Percentiles rank a stretch among this genome's conserved stretches.
phyloP scores from a whole-genome alignment of 2,113 vertebrate genomes.

The Antigone vipio region DNA sequence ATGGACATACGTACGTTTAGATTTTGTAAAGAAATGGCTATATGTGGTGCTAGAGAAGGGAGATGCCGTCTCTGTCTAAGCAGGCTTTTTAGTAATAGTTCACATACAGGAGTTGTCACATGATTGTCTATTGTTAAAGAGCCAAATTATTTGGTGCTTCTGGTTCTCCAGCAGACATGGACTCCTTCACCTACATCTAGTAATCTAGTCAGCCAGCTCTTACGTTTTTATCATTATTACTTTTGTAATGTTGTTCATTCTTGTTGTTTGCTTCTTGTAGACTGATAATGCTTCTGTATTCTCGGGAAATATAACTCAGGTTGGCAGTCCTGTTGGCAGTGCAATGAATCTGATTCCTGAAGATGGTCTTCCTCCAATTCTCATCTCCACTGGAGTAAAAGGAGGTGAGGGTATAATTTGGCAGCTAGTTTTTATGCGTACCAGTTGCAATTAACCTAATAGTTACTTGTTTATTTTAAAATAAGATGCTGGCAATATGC shows the following conservation, averaged over 20 bases:
- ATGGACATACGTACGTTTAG: neutral
- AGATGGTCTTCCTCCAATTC: constrained; percentile 98
- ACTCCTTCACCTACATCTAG: neutral
- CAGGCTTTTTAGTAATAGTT: neutral
- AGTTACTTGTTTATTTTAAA: constrained; percentile 1
- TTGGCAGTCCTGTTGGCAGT: constrained; percentile 93
- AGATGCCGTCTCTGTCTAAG: neutral
- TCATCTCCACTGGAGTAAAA: constrained; percentile 98
- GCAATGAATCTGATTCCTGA: constrained; percentile 96
- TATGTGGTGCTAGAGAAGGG: neutral
- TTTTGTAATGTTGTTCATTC: neutral
- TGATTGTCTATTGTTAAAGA: neutral
- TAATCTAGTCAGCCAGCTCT: neutral
- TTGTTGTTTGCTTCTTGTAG: constrained; percentile 70
- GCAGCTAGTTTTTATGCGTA: neutral
- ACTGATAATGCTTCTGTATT: constrained; percentile 73
- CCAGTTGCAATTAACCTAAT: neutral
- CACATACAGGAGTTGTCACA: neutral
- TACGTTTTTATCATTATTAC: neutral
- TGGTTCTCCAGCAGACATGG: neutral
- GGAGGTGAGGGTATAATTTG: constrained; percentile 82
- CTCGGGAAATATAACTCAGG: constrained; percentile 83
- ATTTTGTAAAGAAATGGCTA: neutral
- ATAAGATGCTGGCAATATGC: neutral
- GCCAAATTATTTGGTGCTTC: neutral